phyloP scores from a whole-genome alignment of 2,113 vertebrate genomes.

The Brachionichthys hirsutus region DNA sequence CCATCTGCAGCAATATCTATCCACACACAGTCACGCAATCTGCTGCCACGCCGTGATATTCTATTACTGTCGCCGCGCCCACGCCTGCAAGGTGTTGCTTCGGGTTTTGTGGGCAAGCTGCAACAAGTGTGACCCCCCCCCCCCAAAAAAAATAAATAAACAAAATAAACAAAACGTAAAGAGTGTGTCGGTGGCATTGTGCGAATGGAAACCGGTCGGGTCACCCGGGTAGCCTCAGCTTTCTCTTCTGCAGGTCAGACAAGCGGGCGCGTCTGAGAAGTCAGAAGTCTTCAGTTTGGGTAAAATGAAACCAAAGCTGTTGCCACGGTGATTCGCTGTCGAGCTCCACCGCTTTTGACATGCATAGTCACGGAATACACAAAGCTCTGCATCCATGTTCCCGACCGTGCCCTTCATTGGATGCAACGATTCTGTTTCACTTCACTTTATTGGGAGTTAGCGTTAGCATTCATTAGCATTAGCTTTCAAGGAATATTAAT shows the following conservation, averaged over 20 bases:
- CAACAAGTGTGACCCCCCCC: conserved; percentile 23
- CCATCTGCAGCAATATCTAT: conserved; percentile 59
- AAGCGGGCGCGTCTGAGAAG: not conserved
- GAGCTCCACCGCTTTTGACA: too few relatives aligned
- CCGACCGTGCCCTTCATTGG: too few relatives aligned
- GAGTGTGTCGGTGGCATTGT: not conserved
- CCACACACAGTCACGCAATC: conserved; percentile 43
- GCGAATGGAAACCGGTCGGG: conserved; percentile 1
- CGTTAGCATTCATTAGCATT: too few relatives aligned
- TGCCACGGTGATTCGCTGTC: not conserved
- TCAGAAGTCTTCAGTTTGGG: not conserved
- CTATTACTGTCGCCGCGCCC: conserved; percentile 43
- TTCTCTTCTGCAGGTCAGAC: not conserved
- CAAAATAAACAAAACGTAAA: conserved; percentile 12
- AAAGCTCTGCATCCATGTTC: too few relatives aligned
- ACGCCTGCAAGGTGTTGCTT: conserved; percentile 24
- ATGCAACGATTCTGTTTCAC: too few relatives aligned
- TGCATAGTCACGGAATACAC: too few relatives aligned
- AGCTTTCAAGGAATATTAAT: too few relatives aligned
- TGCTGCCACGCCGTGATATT: conserved; percentile 49
- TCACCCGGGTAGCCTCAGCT: not conserved
- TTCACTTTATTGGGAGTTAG: too few relatives aligned
- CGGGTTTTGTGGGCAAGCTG: conserved; percentile 8
- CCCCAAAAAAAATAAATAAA: too few relatives aligned
- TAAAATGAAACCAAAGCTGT: not conserved